Percentiles rank a stretch among this genome's conserved stretches.
Evolutionary conservation across 2,888 invertebrate genomes (phyloP).

Genomic region (Spisula subtruncata): DNA sequence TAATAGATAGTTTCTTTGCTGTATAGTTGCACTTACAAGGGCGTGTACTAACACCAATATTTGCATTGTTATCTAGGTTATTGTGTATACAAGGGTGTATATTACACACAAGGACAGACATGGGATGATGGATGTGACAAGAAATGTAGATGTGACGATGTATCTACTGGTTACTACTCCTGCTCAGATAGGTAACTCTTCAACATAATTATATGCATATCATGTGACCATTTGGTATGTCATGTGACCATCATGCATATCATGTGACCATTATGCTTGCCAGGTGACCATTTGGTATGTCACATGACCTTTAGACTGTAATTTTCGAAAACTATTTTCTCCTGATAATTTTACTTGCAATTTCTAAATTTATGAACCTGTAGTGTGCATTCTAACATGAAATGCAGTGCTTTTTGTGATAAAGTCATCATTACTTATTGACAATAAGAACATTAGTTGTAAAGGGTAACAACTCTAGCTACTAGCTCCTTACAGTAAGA

Average conservation of each 20-base stretch:
- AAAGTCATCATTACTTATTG: too few relatives aligned
- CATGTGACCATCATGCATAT: not conserved
- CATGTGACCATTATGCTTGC: not conserved
- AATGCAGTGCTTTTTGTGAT: too few relatives aligned
- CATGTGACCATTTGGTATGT: not conserved
- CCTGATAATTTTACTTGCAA: too few relatives aligned
- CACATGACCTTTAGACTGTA: not conserved
- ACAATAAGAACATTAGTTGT: too few relatives aligned
- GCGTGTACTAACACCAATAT: not conserved
- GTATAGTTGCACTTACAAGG: too few relatives aligned
- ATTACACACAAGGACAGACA: slow-evolving; percentile 77
- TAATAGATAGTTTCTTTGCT: too few relatives aligned
- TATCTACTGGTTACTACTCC: slow-evolving; percentile 76
- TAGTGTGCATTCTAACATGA: too few relatives aligned
- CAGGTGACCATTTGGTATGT: not conserved
- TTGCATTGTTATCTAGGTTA: slow-evolving; percentile 65
- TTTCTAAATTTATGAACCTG: too few relatives aligned
- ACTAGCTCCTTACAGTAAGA: too few relatives aligned
- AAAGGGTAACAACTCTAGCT: too few relatives aligned
- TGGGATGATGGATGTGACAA: slow-evolving; percentile 81
- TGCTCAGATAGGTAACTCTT: slow-evolving; percentile 73
- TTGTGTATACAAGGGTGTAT: slow-evolving; percentile 81
- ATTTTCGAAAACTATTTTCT: too few relatives aligned
- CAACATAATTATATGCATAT: not conserved
- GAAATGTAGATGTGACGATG: slow-evolving; percentile 80